Evolutionary conservation across 2,113 vertebrate species (phyloP).

Genomic region (Phylloscopus whistleri): DNA sequence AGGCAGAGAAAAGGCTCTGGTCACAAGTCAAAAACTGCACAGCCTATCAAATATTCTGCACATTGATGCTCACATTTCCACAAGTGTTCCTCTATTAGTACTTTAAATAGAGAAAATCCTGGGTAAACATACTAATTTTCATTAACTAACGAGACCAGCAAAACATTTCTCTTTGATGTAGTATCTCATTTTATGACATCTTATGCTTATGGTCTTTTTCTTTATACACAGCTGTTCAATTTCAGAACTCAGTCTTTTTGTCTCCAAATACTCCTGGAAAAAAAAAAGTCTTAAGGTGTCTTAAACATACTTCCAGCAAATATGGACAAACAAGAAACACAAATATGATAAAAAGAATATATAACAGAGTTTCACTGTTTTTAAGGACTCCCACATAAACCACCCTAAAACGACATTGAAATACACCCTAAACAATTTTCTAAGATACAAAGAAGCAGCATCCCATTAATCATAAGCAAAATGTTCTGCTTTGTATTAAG

Average conservation of each 20-base stretch:
- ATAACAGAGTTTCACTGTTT: not conserved
- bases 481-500: not conserved
- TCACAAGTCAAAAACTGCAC: not conserved
- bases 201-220: not conserved
- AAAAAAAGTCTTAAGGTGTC: not conserved
- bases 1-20: not conserved
- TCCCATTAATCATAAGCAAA: not conserved
- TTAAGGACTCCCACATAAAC: not conserved
- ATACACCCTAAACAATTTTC: not conserved
- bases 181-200: not conserved
- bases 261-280: not conserved
- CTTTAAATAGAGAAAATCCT: not conserved
- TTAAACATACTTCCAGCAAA: not conserved
- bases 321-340: not conserved
- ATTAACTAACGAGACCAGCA: not conserved
- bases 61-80: not conserved
- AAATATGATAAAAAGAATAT: not conserved
- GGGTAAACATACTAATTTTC: not conserved
- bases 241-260: not conserved
- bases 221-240: not conserved
- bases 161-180: not conserved
- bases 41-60: not conserved
- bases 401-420: slow-evolving; percentile 26
- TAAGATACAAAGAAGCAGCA: not conserved
- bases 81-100: not conserved